These are phyloP conservation scores for Scomberomorus guttatus DNA, from an alignment of 2,797 vertebrate genomes.

Conservation along the genomic window DNA sequence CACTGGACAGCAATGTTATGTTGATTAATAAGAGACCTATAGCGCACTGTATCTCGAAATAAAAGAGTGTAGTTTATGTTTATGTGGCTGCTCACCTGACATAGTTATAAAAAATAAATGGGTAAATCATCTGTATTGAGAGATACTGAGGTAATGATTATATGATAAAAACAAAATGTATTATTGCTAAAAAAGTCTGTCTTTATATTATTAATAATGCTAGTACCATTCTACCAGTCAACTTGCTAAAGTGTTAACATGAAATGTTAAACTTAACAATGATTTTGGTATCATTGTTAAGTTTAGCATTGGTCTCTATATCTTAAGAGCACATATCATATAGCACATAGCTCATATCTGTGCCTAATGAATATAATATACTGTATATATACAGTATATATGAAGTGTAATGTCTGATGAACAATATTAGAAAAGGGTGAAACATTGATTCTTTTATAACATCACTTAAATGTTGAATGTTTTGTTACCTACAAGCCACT, in stretches of 20 bases:
- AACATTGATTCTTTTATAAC: constrained; percentile 2
- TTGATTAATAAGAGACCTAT: not conserved
- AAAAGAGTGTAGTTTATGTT: not conserved
- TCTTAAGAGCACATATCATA: no score
- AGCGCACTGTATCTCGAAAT: not conserved
- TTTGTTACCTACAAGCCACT: constrained; percentile 32
- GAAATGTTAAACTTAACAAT: not conserved
- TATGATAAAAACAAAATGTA: not conserved
- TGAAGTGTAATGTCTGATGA: not conserved
- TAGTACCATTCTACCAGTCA: not conserved
- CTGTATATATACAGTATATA: not conserved
- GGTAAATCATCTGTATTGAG: not conserved
- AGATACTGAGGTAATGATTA: not conserved
- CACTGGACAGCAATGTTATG: not conserved
- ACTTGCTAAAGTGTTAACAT: not conserved
- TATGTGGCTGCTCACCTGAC: not conserved
- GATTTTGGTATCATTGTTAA: no score
- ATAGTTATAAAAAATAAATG: no score
- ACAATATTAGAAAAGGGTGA: not conserved
- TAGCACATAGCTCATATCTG: not conserved
- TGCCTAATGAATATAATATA: not conserved
- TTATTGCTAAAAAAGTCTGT: not conserved
- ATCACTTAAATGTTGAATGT: not conserved
- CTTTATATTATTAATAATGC: not conserved
- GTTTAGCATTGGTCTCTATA: not conserved